These are phyloP conservation scores for Crenuchus spilurus DNA, from an alignment of 2,797 vertebrate genomes.

Conservation along the genomic window DNA sequence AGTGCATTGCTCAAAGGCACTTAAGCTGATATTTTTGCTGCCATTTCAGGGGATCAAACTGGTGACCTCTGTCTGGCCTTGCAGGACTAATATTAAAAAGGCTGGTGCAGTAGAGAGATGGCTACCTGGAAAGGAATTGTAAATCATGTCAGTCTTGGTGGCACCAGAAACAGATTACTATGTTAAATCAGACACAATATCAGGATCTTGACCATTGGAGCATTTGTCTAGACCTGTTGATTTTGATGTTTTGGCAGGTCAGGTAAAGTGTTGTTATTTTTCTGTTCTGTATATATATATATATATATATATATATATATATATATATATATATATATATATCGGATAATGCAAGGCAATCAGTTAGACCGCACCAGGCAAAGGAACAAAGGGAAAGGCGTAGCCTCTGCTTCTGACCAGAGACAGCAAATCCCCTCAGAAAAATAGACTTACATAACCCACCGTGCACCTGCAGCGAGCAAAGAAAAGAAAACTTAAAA, in stretches of 20 bases:
- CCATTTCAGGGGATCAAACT: no score
- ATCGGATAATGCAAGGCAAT: conserved; percentile 52
- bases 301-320: no score
- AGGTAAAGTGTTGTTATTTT: conserved; percentile 38
- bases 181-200: not conserved
- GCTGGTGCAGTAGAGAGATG: no score
- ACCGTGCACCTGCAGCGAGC: conserved; percentile 56
- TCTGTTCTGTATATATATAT: conserved; percentile 17
- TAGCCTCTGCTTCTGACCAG: conserved; percentile 55
- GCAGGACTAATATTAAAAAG: no score
- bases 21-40: no score
- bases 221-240: not conserved
- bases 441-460: conserved; percentile 60
- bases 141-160: no score
- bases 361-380: conserved; percentile 51
- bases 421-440: conserved; percentile 63
- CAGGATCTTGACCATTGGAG: not conserved
- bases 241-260: conserved; percentile 31
- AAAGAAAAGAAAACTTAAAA: conserved; percentile 56
- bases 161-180: no score
- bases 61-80: no score
- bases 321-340: conserved; percentile 30
- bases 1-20: no score
- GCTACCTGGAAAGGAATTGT: no score
- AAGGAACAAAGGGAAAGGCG: conserved; percentile 57